Evolutionary conservation across 1,140 invertebrate genomes (phyloP).

Genomic region (Apis cerana): DNA sequence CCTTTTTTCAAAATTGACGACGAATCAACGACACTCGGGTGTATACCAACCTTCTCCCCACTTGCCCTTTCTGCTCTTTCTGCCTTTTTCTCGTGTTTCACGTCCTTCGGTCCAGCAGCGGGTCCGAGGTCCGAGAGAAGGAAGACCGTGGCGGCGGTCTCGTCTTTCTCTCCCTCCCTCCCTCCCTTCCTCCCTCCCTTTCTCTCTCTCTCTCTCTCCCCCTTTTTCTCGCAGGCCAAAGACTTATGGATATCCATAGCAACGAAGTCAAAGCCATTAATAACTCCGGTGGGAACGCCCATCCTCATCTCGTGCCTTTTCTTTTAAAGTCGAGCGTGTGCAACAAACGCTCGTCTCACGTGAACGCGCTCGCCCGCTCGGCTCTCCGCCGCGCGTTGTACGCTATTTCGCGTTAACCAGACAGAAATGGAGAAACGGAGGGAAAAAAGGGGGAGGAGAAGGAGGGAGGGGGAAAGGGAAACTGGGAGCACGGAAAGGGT

Average conservation of each 20-base stretch:
- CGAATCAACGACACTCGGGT: conserved; percentile 51
- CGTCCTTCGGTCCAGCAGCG: conserved; percentile 63
- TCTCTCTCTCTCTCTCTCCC: conserved; percentile 38
- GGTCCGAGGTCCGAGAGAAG: conserved; percentile 57
- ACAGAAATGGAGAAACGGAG: conserved; percentile 21
- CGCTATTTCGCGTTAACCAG: conserved; percentile 17
- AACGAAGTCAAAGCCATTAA: conserved; percentile 82
- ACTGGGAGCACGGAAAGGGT: conserved; percentile 23
- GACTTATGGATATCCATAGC: conserved; percentile 82
- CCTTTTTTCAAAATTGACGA: too few species aligned
- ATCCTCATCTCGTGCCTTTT: conserved; percentile 81
- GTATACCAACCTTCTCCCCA: conserved; percentile 9
- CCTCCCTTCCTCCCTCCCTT: conserved; percentile 45
- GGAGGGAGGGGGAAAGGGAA: conserved; percentile 7
- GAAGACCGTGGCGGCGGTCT: conserved; percentile 50
- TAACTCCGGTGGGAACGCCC: conserved; percentile 80
- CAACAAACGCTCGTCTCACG: conserved; percentile 70
- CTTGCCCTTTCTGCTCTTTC: conserved; percentile 55
- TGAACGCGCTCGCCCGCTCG: conserved; percentile 50
- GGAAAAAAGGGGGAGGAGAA: neutral
- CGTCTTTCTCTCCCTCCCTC: conserved; percentile 22
- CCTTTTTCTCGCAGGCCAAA: conserved; percentile 72
- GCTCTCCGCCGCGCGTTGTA: conserved; percentile 15
- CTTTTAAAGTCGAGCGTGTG: conserved; percentile 79
- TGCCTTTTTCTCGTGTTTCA: conserved; percentile 67